Percentiles rank a stretch among this genome's conserved stretches.
These are phyloP conservation scores for Notolabrus celidotus DNA, from an alignment of 2,797 vertebrate genomes.

Conservation along the genomic window DNA sequence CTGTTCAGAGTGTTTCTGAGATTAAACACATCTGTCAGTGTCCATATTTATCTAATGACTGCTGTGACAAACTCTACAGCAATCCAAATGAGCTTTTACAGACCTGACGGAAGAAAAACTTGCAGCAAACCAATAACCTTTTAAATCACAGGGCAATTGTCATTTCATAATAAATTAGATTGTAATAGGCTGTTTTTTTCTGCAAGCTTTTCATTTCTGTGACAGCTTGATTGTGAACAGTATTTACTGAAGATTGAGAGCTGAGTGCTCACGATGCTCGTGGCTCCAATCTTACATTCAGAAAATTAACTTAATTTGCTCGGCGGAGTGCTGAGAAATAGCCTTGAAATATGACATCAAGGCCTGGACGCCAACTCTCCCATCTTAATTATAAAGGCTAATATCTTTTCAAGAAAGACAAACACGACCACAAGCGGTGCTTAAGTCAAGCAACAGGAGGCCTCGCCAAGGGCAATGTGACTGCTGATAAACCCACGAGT, in stretches of 20 bases:
- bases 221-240: slow-evolving; percentile 65
- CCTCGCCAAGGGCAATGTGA: slow-evolving; percentile 75
- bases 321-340: slow-evolving; percentile 35
- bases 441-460: slow-evolving; percentile 70
- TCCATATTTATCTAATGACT: slow-evolving; percentile 45
- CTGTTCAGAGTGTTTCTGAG: slow-evolving; percentile 23
- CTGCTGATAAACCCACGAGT: slow-evolving; percentile 77
- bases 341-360: slow-evolving; percentile 59
- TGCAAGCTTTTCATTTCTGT: slow-evolving; percentile 58
- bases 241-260: slow-evolving; percentile 64
- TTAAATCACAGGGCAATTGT: slow-evolving; percentile 61
- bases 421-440: slow-evolving; percentile 73
- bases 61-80: slow-evolving; percentile 41
- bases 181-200: slow-evolving; percentile 46
- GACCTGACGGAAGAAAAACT: slow-evolving; percentile 38
- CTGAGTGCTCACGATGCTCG: slow-evolving; percentile 51
- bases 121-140: slow-evolving; percentile 45
- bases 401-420: slow-evolving; percentile 72
- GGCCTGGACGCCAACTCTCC: slow-evolving; percentile 52
- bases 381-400: slow-evolving; percentile 71
- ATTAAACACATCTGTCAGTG: slow-evolving; percentile 33
- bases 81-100: slow-evolving; percentile 52
- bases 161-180: slow-evolving; percentile 59
- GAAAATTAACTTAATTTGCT: slow-evolving; percentile 61
- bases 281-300: slow-evolving; percentile 40